These are phyloP conservation scores for Cephus cinctus DNA, from an alignment of 1,140 invertebrate genomes.

Conservation along the genomic window DNA sequence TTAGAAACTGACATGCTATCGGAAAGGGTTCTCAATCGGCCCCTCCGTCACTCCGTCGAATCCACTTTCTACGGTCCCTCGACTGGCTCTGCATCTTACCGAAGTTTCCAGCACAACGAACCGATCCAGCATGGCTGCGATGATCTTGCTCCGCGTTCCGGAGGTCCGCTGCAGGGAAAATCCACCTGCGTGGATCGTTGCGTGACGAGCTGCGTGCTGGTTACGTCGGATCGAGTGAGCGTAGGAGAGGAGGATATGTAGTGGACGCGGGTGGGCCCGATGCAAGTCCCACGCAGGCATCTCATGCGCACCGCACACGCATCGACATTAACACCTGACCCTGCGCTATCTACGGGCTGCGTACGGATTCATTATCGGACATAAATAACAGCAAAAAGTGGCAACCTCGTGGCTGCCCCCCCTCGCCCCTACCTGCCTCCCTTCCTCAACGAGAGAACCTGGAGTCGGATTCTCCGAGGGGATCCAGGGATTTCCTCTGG, in stretches of 20 bases:
- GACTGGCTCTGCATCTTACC: background rate
- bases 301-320: slow-evolving; percentile 40
- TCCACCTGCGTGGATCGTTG: no score
- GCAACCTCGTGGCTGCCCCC: slow-evolving; percentile 25
- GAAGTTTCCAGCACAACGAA: background rate
- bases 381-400: slow-evolving; percentile 43
- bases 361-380: slow-evolving; percentile 45
- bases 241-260: background rate
- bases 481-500: no score
- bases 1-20: background rate
- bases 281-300: slow-evolving; percentile 41
- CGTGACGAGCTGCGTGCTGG: no score
- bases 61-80: background rate
- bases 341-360: slow-evolving; percentile 38
- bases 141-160: no score
- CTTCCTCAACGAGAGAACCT: no score
- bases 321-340: slow-evolving; percentile 47
- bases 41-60: background rate
- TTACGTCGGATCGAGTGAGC: slow-evolving; percentile 23
- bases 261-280: slow-evolving; percentile 43
- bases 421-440: no score
- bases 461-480: no score
- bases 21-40: background rate
- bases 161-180: background rate
- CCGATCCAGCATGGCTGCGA: no score